These are phyloP conservation scores for Augochlorella aurata DNA, from an alignment of 2,888 invertebrate genomes.

Conservation along the genomic window DNA sequence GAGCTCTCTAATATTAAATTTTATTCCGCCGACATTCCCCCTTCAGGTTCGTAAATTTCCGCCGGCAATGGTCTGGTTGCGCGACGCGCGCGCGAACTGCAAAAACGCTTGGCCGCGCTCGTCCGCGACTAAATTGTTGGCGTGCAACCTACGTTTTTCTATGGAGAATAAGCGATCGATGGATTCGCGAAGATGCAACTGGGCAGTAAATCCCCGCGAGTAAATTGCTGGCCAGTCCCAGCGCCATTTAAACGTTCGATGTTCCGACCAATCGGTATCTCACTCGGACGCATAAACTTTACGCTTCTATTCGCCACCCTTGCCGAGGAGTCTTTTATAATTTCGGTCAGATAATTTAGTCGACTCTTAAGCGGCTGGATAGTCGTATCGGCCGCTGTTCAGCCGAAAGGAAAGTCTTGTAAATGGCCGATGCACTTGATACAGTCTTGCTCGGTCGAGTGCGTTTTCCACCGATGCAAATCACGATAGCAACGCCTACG, in stretches of 20 bases:
- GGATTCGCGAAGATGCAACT: constrained; percentile 2
- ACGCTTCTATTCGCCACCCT: background rate
- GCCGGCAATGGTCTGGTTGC: background rate
- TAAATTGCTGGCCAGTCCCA: constrained; percentile 25
- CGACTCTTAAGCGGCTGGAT: background rate
- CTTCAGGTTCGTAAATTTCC: constrained; percentile 42
- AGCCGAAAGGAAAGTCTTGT: background rate
- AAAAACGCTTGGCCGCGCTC: background rate
- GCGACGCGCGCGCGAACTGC: background rate
- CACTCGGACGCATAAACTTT: constrained; percentile 3
- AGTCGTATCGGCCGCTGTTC: constrained; percentile 4
- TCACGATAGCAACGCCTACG: constrained; percentile 5
- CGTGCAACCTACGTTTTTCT: background rate
- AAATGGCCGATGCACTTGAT: background rate
- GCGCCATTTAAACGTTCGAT: background rate
- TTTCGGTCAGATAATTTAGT: background rate
- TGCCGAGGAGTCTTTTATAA: background rate
- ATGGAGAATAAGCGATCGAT: constrained; percentile 34
- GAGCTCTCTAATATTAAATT: constrained; percentile 49
- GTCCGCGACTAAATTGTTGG: background rate
- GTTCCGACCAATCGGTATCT: background rate
- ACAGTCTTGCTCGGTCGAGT: background rate
- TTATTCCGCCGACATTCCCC: constrained; percentile 34
- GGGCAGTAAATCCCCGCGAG: background rate
- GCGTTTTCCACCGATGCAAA: constrained; percentile 15